A percentile compares a stretch with the other conserved stretches of the same genome.
Evolutionary conservation across 2,113 vertebrate species (phyloP).

Genomic region (Orycteropus afer): DNA sequence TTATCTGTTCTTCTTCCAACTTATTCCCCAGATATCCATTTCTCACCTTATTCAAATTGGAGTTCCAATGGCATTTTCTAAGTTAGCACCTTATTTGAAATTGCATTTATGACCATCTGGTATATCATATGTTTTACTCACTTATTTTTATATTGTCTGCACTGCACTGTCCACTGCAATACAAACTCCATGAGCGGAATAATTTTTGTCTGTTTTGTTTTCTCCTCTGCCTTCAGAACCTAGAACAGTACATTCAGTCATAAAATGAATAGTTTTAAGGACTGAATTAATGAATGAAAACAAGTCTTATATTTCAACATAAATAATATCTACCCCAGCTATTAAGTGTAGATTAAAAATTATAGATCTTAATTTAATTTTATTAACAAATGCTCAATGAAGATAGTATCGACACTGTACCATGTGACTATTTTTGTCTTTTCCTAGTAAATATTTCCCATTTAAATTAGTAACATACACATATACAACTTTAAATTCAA

Average conservation of each 20-base stretch:
- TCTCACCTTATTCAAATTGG: neutral
- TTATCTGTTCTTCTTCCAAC: neutral
- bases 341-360: neutral
- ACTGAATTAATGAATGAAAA: conserved; percentile 19
- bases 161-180: neutral
- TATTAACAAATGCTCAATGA: neutral
- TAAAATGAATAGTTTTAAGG: neutral
- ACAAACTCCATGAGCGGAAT: neutral
- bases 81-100: neutral
- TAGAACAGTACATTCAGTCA: neutral
- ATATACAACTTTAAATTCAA: neutral
- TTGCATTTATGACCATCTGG: neutral
- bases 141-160: neutral
- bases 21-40: neutral
- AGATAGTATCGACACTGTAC: neutral
- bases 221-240: neutral
- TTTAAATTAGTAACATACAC: neutral
- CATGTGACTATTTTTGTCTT: neutral
- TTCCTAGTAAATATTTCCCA: neutral
- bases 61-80: neutral
- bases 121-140: neutral
- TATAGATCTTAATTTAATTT: neutral
- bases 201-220: neutral
- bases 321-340: neutral
- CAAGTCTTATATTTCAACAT: conserved; percentile 15